Evolutionary conservation across 2,113 vertebrate genomes (phyloP), one percentile per base, ranked within the genome.

Genomic region (Tragelaphus strepsiceros): DNA sequence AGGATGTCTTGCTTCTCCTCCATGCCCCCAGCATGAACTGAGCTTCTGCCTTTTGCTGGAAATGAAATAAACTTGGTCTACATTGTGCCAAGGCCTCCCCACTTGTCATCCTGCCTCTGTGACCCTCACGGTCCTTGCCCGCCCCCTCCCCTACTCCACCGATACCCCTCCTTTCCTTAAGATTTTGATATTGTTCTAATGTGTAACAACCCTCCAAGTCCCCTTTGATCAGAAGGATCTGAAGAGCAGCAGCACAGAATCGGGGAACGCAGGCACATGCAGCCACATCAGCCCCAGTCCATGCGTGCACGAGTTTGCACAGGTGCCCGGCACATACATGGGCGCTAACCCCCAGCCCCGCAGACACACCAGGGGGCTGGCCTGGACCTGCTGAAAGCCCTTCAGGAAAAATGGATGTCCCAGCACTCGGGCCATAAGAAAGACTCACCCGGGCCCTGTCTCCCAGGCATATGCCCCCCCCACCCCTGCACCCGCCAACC

Each of bases 181-280:
- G 93, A n/a, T 88, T 94, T 96, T 97, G 96, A 96, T 98, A 98
- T 96, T 46, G 86, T 98, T 98, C 96, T 98, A 87, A 97, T 86
- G 96, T 97, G 84, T 80, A 49, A 62, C 6, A 15, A 8, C 82
- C 95, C 51, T 49, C 85, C 5, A 56, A 97, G 86, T 82, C 94
- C 94, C 90, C 71, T 97, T 77, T 21, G 21, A 35, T 30, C 71
- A 85, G 92, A 93, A 95, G 49, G 82, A n/a, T 61, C 82, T 59
- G 78, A 94, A 93, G 54, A 87, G 80, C 81, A 85, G 92, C 94
- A 91, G 91, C 91, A 51, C 19, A 13, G n/a, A 24, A 24, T 61
- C 43, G 8, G 85, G 46, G 84, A 59, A 56, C 30, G 15, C 93
- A 59, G 26, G 59, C 77, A 9, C 4, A 5, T 9, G 43, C 64